Conservation (phyloP, 2,797 vertebrate species). For the Coregonus ussuriensis region DNA sequence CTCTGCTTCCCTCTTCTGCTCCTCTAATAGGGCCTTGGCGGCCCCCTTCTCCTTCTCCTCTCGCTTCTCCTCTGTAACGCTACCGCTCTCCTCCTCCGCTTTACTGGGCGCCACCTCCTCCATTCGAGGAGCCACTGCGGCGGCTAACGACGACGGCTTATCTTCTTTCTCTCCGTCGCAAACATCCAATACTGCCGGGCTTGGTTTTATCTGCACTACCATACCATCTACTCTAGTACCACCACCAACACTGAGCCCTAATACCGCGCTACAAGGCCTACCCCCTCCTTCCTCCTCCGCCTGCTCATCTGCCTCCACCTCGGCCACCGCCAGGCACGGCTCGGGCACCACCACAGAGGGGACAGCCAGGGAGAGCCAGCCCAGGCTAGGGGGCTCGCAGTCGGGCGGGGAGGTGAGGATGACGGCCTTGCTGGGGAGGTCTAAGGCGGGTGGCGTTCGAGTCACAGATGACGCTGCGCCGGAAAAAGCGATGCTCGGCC, state of each 20-base stretch:
- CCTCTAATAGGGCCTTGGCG: constrained; percentile 31
- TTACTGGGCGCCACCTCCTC: constrained; percentile 39
- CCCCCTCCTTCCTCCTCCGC: constrained; percentile 21
- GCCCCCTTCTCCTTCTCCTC: constrained; percentile 51
- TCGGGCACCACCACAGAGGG: constrained; percentile 43
- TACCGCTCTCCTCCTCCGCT: constrained; percentile 5
- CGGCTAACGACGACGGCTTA: constrained; percentile 16
- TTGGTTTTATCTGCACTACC: constrained; percentile 37
- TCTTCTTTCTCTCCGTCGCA: constrained; percentile 20
- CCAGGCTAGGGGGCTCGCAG: constrained; percentile 52
- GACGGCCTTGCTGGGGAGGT: constrained; percentile 89
- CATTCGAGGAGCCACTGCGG: constrained; percentile 23
- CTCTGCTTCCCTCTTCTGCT: constrained; percentile 65
- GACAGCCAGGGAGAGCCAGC: constrained; percentile 38
- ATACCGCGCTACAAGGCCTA: neutral
- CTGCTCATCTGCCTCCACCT: constrained; percentile 32
- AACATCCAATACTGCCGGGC: constrained; percentile 58
- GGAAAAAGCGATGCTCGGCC: constrained; percentile 94
- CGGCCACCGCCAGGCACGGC: constrained; percentile 28
- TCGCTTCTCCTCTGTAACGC: neutral
- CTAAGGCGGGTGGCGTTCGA: constrained; percentile 94
- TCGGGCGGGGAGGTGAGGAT: constrained; percentile 81
- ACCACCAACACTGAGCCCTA: constrained; percentile 12
- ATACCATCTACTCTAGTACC: constrained; percentile 17
- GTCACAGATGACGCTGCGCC: constrained; percentile 96